A percentile compares a stretch with the other conserved stretches of the same genome.
These are phyloP conservation scores for Tenthredo notha DNA, from an alignment of 2,888 invertebrate species.

Conservation along the genomic window DNA sequence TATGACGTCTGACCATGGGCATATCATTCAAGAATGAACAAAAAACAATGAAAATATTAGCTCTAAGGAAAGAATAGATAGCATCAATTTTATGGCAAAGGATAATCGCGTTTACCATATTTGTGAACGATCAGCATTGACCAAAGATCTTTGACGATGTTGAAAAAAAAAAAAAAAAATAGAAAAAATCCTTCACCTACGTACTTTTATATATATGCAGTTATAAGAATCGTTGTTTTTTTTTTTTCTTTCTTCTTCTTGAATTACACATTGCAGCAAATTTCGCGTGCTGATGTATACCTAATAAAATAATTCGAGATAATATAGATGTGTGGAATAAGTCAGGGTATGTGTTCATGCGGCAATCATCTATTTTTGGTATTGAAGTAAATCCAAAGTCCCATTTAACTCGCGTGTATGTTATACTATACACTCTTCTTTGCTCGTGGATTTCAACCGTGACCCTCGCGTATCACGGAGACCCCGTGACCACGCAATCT, in stretches of 20 bases:
- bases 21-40: neutral
- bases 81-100: too few species aligned
- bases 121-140: neutral
- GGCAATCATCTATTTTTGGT: neutral
- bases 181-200: too few species aligned
- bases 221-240: too few species aligned
- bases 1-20: neutral
- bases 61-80: neutral
- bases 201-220: too few species aligned
- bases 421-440: neutral
- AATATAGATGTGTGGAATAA: neutral
- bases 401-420: neutral
- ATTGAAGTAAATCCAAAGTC: conserved; percentile 10
- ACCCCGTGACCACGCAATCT: conserved; percentile 45
- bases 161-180: too few species aligned
- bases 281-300: too few species aligned
- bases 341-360: neutral
- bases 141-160: neutral
- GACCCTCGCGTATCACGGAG: conserved; percentile 31
- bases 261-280: too few species aligned
- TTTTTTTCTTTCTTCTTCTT: too few species aligned
- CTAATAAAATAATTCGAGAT: neutral
- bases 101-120: too few species aligned
- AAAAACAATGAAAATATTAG: neutral
- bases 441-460: conserved; percentile 28